Percentiles rank a stretch among this genome's conserved stretches.
Conservation (phyloP, 2,797 vertebrate genomes). For the Echeneis naucrates region DNA sequence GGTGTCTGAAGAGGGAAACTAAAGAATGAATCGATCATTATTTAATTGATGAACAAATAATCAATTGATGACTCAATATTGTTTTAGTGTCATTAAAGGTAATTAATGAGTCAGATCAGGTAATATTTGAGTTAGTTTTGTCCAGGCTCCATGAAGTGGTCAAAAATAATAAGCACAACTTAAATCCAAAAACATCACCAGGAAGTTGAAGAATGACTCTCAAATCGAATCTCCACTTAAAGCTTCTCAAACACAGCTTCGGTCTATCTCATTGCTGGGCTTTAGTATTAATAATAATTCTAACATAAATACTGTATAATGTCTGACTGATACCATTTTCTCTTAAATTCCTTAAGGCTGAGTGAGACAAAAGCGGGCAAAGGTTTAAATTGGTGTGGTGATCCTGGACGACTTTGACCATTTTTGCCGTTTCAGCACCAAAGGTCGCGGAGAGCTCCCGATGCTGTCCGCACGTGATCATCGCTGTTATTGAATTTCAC, state of each 20-base stretch:
- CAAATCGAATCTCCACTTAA: not conserved
- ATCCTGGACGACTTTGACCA: constrained; percentile 24
- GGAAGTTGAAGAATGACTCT: not conserved
- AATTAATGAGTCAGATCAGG: too few species aligned
- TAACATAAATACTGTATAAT: not conserved
- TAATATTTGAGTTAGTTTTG: too few species aligned
- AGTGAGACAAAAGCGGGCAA: not conserved
- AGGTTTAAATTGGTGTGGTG: constrained; percentile 48
- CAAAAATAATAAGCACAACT: not conserved
- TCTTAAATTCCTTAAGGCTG: not conserved
- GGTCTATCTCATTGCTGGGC: not conserved
- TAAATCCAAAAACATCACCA: not conserved
- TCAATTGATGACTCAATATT: not conserved
- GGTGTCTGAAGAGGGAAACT: not conserved
- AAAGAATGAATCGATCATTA: too few species aligned
- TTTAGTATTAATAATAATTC: not conserved
- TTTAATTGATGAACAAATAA: not conserved
- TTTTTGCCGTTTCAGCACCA: constrained; percentile 78
- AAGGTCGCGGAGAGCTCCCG: constrained; percentile 78
- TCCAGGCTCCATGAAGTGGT: not conserved
- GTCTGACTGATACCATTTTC: not conserved
- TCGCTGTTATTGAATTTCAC: constrained; percentile 9
- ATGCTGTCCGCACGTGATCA: constrained; percentile 25
- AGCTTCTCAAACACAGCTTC: not conserved
- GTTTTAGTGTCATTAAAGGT: too few species aligned